Evolutionary conservation across 2,113 vertebrate genomes (phyloP), one percentile per base, ranked within the genome.

Genomic region (Nerophis lumbriciformis): DNA sequence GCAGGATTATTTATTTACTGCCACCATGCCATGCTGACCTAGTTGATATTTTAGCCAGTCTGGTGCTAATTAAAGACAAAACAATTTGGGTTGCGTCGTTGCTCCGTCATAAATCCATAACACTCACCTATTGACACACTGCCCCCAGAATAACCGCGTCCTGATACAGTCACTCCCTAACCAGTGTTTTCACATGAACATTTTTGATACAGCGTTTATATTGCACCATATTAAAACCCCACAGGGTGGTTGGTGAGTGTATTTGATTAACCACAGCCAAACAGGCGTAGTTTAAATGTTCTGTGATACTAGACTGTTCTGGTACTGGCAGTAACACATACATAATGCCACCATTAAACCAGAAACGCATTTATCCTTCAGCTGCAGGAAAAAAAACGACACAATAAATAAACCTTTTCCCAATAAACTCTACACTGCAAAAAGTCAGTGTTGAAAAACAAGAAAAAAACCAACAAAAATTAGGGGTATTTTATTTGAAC

Each of bases 121-220:
- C 42, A 59, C 37, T 75, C 56, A 61, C 69, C 73, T 74, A 59
- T 69, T 82, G 75, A 83, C 83, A 80, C 74, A 74, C 16, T 73
- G 61, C 58, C 55, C 75, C 79, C 57, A 73, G 69, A 75, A 68
- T 56, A 74, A 80, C 76, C 72, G 73, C 74, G 28, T 8, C 49
- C 35, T 61, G 51, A 62, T 38, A 35, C 4, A 0, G 44, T 50
- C 1, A 75, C 66, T 66, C n/a, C n/a, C n/a, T n/a, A n/a, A n/a
- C 19, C 19, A 19, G 19, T 19, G 19, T 19, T 19, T 19, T 19
- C 19, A 19, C 19, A 19, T 19, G 19, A 2, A 19, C 19, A 19
- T 38, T 38, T 38, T 38, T 38, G 5, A 38, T 38, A 38, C 37
- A 38, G 37, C 5, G 5, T 38, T 38, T 42, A 8, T 42, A 6